Percentiles rank a stretch among this genome's conserved stretches.
phyloP scores from a whole-genome alignment of 2,113 vertebrate species.

The Triplophysa tibetana region DNA sequence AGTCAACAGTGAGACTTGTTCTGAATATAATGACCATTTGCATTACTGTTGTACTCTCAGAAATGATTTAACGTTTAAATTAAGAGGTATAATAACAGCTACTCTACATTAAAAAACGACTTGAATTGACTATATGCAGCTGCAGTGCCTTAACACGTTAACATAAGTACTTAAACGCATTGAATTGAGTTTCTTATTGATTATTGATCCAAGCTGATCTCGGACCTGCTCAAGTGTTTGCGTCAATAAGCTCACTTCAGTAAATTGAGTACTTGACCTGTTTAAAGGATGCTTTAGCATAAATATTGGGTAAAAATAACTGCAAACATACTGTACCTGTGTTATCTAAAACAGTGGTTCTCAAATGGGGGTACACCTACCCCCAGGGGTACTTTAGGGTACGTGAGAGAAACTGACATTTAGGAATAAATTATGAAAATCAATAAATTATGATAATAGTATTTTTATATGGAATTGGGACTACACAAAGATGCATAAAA shows the following conservation, averaged over 20 bases:
- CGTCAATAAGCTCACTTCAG: neutral
- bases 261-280: neutral
- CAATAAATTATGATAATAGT: too few species aligned
- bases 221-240: neutral
- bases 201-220: conserved; percentile 18
- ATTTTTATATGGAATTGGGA: too few species aligned
- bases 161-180: neutral
- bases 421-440: too few species aligned
- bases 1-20: conserved; percentile 10
- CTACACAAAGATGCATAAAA: too few species aligned
- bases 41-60: conserved; percentile 5
- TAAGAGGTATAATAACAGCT: neutral
- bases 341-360: neutral
- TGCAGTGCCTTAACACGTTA: neutral
- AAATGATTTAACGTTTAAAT: neutral
- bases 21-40: conserved; percentile 1
- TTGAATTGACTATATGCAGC: neutral
- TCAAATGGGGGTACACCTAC: too few species aligned
- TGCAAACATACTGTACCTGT: neutral
- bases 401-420: too few species aligned
- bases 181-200: conserved; percentile 2
- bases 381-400: too few species aligned
- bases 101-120: neutral
- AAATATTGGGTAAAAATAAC: neutral
- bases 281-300: neutral